Conservation (phyloP, 2,113 vertebrate species). For the Brienomyrus longianalis region DNA sequence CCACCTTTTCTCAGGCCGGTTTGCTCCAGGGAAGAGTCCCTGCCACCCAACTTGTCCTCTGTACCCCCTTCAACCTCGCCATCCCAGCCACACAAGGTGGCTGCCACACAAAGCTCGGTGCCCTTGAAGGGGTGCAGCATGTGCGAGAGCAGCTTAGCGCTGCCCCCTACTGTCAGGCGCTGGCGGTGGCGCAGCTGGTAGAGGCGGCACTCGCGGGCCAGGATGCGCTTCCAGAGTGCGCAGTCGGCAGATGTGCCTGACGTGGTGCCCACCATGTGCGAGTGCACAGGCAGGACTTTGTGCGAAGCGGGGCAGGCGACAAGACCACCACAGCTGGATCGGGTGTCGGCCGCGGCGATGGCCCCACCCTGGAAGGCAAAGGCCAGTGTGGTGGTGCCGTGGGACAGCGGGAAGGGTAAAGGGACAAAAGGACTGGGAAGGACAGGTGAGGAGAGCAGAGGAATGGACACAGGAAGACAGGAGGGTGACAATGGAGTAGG, state of each 20-base stretch:
- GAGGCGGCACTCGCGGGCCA: constrained; percentile 66
- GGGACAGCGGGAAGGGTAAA: constrained; percentile 60
- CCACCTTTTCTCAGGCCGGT: background rate
- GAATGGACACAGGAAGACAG: background rate
- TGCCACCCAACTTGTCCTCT: background rate
- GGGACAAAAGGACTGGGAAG: constrained; percentile 42
- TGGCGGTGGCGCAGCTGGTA: constrained; percentile 63
- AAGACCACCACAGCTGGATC: constrained; percentile 67
- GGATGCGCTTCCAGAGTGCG: constrained; percentile 65
- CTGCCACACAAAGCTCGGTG: constrained; percentile 73
- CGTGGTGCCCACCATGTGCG: constrained; percentile 71
- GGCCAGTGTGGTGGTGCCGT: constrained; percentile 80
- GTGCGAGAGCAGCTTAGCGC: constrained; percentile 68
- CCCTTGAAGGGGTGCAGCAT: constrained; percentile 72
- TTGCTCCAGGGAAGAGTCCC: background rate
- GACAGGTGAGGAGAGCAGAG: constrained; percentile 8
- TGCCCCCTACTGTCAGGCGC: constrained; percentile 61
- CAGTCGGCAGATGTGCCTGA: constrained; percentile 80
- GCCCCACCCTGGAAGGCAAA: constrained; percentile 72
- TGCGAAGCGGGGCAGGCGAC: constrained; percentile 66
- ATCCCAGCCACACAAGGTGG: constrained; percentile 76
- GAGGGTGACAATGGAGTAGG: constrained; percentile 14
- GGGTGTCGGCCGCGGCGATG: constrained; percentile 73
- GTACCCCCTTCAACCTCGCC: constrained; percentile 20
- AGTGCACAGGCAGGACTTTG: constrained; percentile 76